A percentile compares a stretch with the other conserved stretches of the same genome.
These are phyloP conservation scores for Neomorphus geoffroyi DNA, from an alignment of 2,797 vertebrate genomes.

Conservation along the genomic window DNA sequence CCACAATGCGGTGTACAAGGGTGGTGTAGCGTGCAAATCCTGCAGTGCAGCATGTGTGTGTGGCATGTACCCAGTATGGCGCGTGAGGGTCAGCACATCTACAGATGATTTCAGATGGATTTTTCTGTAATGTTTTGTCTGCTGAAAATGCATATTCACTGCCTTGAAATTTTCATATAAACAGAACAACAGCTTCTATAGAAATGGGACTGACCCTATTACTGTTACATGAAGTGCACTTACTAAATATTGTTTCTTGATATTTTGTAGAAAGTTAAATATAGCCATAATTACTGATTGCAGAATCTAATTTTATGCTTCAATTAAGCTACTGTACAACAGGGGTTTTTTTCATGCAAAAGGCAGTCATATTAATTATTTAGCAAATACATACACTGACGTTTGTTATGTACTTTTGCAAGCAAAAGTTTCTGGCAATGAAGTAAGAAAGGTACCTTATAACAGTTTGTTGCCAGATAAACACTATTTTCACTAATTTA, in stretches of 20 bases:
- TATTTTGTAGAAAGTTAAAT: constrained; percentile 7
- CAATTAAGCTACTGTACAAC: not conserved
- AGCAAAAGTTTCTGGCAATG: not conserved
- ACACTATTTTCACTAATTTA: not conserved
- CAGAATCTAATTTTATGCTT: constrained; percentile 53
- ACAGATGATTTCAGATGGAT: not conserved
- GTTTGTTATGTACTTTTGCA: not conserved
- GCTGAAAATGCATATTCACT: not conserved
- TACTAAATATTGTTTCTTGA: not conserved
- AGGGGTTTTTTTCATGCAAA: not conserved
- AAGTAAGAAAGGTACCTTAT: not conserved
- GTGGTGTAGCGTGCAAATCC: not conserved
- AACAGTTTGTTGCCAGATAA: not conserved
- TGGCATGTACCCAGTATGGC: too few species aligned
- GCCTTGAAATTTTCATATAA: not conserved
- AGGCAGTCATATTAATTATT: not conserved
- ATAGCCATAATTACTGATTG: not conserved
- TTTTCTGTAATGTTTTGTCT: not conserved
- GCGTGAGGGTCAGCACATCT: not conserved
- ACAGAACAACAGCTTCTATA: not conserved
- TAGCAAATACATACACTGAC: not conserved
- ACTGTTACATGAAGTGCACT: not conserved
- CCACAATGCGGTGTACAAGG: rapidly evolving
- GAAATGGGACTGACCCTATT: not conserved
- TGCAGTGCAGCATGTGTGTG: too few species aligned